phyloP scores from a whole-genome alignment of 2,113 vertebrate genomes.

The Cololabis saira region DNA sequence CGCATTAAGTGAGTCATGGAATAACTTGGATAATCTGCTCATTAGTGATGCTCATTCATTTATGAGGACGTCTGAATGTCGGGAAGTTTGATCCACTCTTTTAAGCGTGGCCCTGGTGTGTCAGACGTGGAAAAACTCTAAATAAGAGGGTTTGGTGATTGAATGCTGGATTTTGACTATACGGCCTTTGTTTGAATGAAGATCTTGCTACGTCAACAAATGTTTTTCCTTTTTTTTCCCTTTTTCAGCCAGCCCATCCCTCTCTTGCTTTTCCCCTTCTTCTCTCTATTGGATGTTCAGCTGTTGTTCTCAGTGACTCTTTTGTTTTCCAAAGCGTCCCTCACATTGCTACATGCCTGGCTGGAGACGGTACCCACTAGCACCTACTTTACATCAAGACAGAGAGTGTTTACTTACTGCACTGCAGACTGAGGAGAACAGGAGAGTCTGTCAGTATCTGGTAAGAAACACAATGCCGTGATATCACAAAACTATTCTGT shows the following conservation, averaged over 20 bases:
- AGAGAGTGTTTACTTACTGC: constrained; percentile 31
- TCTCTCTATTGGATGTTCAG: constrained; percentile 64
- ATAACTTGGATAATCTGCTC: constrained; percentile 52
- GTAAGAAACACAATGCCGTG: constrained; percentile 30
- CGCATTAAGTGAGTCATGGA: constrained; percentile 42
- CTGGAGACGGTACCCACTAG: constrained; percentile 76
- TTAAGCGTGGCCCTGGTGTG: background rate
- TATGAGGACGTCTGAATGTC: constrained; percentile 30
- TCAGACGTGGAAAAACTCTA: background rate
- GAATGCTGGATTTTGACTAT: background rate
- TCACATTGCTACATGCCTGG: constrained; percentile 69
- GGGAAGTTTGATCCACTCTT: constrained; percentile 24
- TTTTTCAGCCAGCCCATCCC: constrained; percentile 24
- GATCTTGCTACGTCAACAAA: constrained; percentile 40
- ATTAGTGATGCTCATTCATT: constrained; percentile 45
- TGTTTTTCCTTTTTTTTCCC: constrained; percentile 33
- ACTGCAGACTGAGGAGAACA: constrained; percentile 22
- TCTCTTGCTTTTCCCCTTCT: constrained; percentile 44
- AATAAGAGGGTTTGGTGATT: constrained; percentile 12
- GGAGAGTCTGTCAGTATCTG: constrained; percentile 8
- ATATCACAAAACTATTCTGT: background rate
- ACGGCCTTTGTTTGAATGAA: constrained; percentile 24
- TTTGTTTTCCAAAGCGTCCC: constrained; percentile 75
- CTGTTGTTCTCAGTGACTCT: constrained; percentile 72
- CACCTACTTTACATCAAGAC: constrained; percentile 58